These are phyloP conservation scores for Anagrus nilaparvatae DNA, from an alignment of 1,140 invertebrate genomes.

Conservation along the genomic window DNA sequence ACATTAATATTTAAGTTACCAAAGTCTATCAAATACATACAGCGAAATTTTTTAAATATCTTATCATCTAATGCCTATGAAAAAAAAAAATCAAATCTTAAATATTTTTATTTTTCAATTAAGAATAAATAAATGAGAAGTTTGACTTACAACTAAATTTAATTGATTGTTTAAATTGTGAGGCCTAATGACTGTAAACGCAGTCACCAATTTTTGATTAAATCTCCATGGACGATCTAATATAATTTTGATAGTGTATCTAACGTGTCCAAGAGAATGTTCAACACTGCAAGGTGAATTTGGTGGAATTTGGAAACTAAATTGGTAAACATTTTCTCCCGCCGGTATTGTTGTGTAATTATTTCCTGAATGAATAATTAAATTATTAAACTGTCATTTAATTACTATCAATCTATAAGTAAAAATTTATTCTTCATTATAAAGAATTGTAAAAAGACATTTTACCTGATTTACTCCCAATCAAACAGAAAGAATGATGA, in stretches of 20 bases:
- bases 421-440: background rate
- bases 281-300: constrained; percentile 46
- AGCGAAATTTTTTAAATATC: constrained; percentile 50
- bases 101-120: background rate
- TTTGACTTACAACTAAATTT: constrained; percentile 10
- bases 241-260: constrained; percentile 47
- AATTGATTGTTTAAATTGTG: constrained; percentile 19
- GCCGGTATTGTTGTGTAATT: constrained; percentile 16
- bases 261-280: constrained; percentile 42
- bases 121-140: constrained; percentile 2
- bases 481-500: background rate
- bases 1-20: constrained; percentile 47
- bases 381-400: background rate
- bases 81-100: background rate
- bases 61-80: constrained; percentile 18
- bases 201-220: constrained; percentile 41
- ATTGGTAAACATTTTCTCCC: constrained; percentile 41
- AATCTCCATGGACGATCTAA: constrained; percentile 47
- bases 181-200: constrained; percentile 38
- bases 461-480: background rate
- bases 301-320: constrained; percentile 42
- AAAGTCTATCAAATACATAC: constrained; percentile 38
- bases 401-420: background rate
- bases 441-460: background rate
- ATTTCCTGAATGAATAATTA: constrained; percentile 7